A percentile compares a stretch with the other conserved stretches of the same genome.
phyloP scores from a whole-genome alignment of 1,140 invertebrate species.

The Bombus pascuorum region DNA sequence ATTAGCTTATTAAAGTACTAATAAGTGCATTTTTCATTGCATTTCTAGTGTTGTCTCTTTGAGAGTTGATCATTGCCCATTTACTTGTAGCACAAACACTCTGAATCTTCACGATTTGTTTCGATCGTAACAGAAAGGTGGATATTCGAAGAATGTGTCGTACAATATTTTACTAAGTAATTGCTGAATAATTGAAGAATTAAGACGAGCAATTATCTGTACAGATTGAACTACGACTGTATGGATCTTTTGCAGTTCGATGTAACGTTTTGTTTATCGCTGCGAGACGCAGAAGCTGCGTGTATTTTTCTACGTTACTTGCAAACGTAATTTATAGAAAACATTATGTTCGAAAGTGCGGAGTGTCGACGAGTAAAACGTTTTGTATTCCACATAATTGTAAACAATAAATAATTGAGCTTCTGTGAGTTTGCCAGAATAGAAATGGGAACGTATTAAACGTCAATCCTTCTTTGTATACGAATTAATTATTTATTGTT shows the following conservation, averaged over 20 bases:
- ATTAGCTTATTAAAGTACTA: background rate
- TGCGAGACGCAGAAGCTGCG: background rate
- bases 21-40: background rate
- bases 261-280: background rate
- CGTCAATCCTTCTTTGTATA: background rate
- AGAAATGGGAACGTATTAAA: background rate
- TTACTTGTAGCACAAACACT: background rate
- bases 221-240: conserved; percentile 64
- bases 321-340: background rate
- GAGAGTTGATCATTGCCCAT: background rate
- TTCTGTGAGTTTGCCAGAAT: background rate
- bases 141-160: background rate
- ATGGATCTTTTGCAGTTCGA: conserved; percentile 12
- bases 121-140: background rate
- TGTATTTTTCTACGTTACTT: background rate
- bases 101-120: background rate
- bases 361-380: background rate
- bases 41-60: background rate
- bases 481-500: conserved; percentile 39
- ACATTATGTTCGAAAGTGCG: background rate
- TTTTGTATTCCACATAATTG: background rate
- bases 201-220: conserved; percentile 68
- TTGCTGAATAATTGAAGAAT: background rate
- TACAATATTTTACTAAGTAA: background rate
- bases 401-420: conserved; percentile 34